Base-by-base conservation (phyloP, 2,888 invertebrate genomes). In the Heliconius aoede region DNA sequence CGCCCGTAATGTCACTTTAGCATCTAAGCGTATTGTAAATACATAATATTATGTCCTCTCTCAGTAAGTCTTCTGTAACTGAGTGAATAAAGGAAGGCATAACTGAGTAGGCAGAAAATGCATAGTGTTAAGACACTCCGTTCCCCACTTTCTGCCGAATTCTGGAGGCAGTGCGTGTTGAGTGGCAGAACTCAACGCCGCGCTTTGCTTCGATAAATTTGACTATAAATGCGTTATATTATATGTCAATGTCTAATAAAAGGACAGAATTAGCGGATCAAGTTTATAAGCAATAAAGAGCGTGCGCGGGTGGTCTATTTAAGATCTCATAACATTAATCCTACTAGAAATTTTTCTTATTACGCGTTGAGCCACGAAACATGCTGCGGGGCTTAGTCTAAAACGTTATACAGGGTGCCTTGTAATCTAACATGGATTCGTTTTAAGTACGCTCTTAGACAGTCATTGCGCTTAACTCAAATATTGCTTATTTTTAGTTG, bases 201-300 rank as follows among this genome's bases (percentile, higher is more conserved):
- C n/a, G n/a, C n/a, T n/a, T n/a, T n/a, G n/a, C n/a, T n/a, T n/a
- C n/a, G n/a, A n/a, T n/a, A n/a, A n/a, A n/a, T n/a, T n/a, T n/a
- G n/a, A 18, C 26, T 60, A 60, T 26, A 60, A 60, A 60, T 5
- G 1, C 60, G 32, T 36, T 4, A 40, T 4, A 40, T 65, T 8
- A 65, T 18, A 65, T 36, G 4, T 9, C 1, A 36, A 9, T 24
- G 7, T 26, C 30, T 32, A 55, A 60, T 60, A 60, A 24, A 72
- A 76, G 82, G 79, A 82, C 86, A 85, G 86, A 88, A 85, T 85
- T 86, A 84, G 84, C 81, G 82, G 86, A 84, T 88, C 78, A 86
- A 84, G 80, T 86, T 86, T 85, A 88, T 88, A 84, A 77, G 87
- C 86, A 87, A 89, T 88, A 81, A 85, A 76, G 82, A 79, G 83